Evolutionary conservation across 2,888 invertebrate genomes (phyloP), one percentile per base, ranked within the genome.

Genomic region (Frankliniella fusca): DNA sequence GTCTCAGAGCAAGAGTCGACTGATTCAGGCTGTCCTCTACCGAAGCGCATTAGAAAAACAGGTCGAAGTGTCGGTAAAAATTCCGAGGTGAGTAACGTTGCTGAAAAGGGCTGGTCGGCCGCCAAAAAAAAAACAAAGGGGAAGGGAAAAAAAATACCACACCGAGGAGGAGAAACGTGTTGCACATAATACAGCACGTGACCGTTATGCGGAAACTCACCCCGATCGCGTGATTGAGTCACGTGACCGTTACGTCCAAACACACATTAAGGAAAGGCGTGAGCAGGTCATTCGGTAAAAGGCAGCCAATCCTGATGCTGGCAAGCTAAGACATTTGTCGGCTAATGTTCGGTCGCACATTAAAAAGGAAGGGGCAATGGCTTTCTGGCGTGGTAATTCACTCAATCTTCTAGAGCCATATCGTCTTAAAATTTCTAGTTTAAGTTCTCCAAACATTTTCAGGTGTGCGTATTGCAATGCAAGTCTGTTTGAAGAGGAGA

Each of bases 401-500:
- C 65, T 65, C 5, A 20, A 10, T 20, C 11, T 7, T 7, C 15
- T 65, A 18, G 5, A 15, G 11, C 65, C 65, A 20, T 7, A 65
- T 20, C 11, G 15, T 10, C 65, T 65, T 11, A 20, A 65, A 20
- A 65, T 18, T 7, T 7, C 65, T 11, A 65, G 20, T 20, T 20
- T 65, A 20, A 18, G 20, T 20, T 11, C 65, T 65, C 23, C 61
- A 3, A 38, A 79, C 20, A 50, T 48, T 20, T 81, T 20, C 70
- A 20, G 27, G n/a, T 81, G 50, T n/a, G 20, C 20, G 20, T 38
- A 82, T 70, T 83, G 81, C 81, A 27, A n/a, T 3, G 82, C 82
- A 12, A 81, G 81, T 23, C 70, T 81, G 5, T 83, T 80, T 50
- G 70, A 83, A 12, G 83, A 80, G 70, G 82, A 83, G 49, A 9